A percentile compares a stretch with the other conserved stretches of the same genome.
Conservation (phyloP, 2,888 invertebrate genomes). For the Thelaira solivaga region DNA sequence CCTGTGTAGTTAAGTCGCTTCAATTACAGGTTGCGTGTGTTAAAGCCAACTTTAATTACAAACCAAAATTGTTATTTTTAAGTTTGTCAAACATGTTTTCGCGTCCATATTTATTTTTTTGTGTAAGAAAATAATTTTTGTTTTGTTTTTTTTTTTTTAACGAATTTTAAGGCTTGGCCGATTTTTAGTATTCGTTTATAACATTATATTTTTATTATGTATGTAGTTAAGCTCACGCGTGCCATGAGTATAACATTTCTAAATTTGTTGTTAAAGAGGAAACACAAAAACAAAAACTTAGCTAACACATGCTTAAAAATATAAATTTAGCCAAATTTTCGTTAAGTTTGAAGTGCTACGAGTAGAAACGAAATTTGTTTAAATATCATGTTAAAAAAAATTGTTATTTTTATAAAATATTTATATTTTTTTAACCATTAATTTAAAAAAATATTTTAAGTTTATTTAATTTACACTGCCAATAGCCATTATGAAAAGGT, state of each 20-base stretch:
- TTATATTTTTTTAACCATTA: not conserved
- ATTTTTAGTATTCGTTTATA: conserved; percentile 20
- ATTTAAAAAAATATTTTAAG: not conserved
- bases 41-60: not conserved
- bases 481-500: conserved; percentile 26
- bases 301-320: too few relatives aligned
- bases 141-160: conserved; percentile 8
- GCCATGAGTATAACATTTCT: conserved; percentile 17
- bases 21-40: conserved; percentile 3
- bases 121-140: not conserved
- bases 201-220: conserved; percentile 7
- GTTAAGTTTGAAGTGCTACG: too few relatives aligned
- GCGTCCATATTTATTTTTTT: not conserved
- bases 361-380: too few relatives aligned
- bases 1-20: not conserved
- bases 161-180: conserved; percentile 33
- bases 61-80: not conserved
- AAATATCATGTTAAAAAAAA: too few relatives aligned
- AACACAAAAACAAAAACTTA: not conserved
- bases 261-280: not conserved
- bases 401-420: too few relatives aligned
- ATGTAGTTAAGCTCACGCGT: conserved; percentile 38
- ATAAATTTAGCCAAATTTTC: too few relatives aligned
- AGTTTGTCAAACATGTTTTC: conserved; percentile 18
- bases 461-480: not conserved